Evolutionary conservation across 2,888 invertebrate genomes (phyloP).

Genomic region (Stictocephala bisonia): DNA sequence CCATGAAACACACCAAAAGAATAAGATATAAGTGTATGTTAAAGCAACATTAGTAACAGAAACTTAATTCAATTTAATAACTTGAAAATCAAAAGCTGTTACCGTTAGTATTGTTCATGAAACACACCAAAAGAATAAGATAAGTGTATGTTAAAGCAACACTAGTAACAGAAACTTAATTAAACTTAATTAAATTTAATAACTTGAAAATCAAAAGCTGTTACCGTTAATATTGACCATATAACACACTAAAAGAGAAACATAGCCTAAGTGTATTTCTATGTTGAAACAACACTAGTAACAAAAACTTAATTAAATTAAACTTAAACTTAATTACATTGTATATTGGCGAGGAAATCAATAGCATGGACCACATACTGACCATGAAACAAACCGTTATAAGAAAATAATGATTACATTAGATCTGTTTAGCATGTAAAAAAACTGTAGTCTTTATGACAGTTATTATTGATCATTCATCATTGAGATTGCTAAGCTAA

Average conservation of each 20-base stretch:
- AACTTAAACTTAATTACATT: too few species aligned
- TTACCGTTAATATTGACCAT: too few species aligned
- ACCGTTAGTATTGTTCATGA: too few species aligned
- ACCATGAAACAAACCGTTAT: background rate
- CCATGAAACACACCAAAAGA: constrained; percentile 21
- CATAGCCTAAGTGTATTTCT: too few species aligned
- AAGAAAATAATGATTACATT: constrained; percentile 8
- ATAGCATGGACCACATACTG: constrained; percentile 10
- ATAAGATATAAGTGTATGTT: background rate
- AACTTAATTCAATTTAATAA: too few species aligned
- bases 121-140: too few species aligned
- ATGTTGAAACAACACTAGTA: too few species aligned
- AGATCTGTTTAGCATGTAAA: constrained; percentile 1
- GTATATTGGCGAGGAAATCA: background rate
- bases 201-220: too few species aligned
- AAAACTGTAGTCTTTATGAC: constrained; percentile 14
- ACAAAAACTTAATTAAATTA: background rate
- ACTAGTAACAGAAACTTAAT: background rate
- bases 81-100: background rate
- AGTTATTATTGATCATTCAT: constrained; percentile 16
- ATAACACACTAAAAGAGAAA: too few species aligned
- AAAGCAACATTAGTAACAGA: constrained; percentile 28
- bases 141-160: too few species aligned
- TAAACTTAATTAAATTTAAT: background rate
- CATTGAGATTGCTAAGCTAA: constrained; percentile 1